Percentiles rank a stretch among this genome's conserved stretches.
Conservation (phyloP, 2,113 vertebrate genomes). For the Morone chrysops region DNA sequence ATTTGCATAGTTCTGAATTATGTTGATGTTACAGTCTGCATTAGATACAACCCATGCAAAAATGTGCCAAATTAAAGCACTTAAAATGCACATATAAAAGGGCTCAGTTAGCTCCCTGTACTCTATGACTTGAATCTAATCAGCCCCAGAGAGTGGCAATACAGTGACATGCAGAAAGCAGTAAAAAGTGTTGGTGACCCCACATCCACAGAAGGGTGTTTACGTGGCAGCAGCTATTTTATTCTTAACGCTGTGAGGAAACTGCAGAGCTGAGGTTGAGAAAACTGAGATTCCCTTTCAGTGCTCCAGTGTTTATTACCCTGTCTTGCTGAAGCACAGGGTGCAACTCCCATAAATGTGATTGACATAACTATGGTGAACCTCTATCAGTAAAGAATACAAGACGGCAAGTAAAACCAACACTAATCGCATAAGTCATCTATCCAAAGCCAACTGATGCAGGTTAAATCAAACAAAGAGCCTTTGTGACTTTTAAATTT, state of each 20-base stretch:
- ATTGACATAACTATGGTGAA: conserved; percentile 56
- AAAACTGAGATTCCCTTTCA: conserved; percentile 53
- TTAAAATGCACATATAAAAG: conserved; percentile 52
- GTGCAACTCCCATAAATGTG: conserved; percentile 53
- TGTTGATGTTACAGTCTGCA: conserved; percentile 43
- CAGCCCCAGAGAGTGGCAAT: conserved; percentile 9
- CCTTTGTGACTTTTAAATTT: neutral
- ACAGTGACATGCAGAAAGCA: conserved; percentile 22
- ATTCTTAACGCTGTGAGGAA: conserved; percentile 19
- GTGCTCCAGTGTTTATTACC: conserved; percentile 50
- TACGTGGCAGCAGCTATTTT: conserved; percentile 15
- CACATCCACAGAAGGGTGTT: conserved; percentile 3
- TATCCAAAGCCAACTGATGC: conserved; percentile 27
- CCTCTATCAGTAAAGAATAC: conserved; percentile 49
- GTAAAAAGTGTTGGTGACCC: conserved; percentile 32
- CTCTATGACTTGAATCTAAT: conserved; percentile 53
- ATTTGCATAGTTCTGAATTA: conserved; percentile 62
- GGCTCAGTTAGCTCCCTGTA: conserved; percentile 27
- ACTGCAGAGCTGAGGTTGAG: conserved; percentile 18
- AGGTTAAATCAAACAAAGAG: conserved; percentile 32
- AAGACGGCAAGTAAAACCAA: conserved; percentile 46
- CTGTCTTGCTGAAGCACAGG: conserved; percentile 26
- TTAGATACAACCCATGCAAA: conserved; percentile 52
- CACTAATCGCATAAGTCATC: conserved; percentile 28
- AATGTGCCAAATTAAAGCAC: conserved; percentile 41